Evolutionary conservation across 2,797 vertebrate genomes (phyloP).

Genomic region (Schizothorax lantsangensis): DNA sequence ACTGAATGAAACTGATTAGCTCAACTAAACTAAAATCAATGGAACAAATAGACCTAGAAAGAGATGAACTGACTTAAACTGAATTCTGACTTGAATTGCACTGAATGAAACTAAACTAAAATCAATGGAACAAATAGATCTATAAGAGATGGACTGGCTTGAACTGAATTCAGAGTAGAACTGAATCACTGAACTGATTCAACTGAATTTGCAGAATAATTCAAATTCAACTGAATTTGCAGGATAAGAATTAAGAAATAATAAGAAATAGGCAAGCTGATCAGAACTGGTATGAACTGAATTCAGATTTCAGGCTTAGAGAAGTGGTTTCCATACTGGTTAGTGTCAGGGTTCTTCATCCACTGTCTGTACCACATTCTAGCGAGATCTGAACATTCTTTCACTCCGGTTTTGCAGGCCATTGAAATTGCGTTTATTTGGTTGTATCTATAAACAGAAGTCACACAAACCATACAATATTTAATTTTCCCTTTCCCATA

Average conservation of each 20-base stretch:
- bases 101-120: neutral
- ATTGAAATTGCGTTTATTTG: constrained; percentile 82
- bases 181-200: neutral
- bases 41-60: neutral
- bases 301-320: neutral
- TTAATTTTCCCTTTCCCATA: neutral
- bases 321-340: constrained; percentile 63
- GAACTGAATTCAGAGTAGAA: neutral
- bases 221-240: neutral
- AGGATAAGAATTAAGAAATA: neutral
- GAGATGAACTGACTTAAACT: neutral
- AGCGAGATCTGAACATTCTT: constrained; percentile 71
- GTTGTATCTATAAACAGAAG: constrained; percentile 78
- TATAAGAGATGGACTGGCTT: neutral
- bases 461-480: neutral
- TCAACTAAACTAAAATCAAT: neutral
- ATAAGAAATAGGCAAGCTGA: neutral
- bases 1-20: neutral
- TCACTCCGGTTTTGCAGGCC: constrained; percentile 78
- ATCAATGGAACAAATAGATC: neutral
- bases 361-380: constrained; percentile 64
- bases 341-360: fast-evolving
- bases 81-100: neutral
- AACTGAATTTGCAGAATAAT: neutral
- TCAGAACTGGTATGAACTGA: neutral